phyloP scores from a whole-genome alignment of 2,888 invertebrate species.

The Miltochrista miniata region DNA sequence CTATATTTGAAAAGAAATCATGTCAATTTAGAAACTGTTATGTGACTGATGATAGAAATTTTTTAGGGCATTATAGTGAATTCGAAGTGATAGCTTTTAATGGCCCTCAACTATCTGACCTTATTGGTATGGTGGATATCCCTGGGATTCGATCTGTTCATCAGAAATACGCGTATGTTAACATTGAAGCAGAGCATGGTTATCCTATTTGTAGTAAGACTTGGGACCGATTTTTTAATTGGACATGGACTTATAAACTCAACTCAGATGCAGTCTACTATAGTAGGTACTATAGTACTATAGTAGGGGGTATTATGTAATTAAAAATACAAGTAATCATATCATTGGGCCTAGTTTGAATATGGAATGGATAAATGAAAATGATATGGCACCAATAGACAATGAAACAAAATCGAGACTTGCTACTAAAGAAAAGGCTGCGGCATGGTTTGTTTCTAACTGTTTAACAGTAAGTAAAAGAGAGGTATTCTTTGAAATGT shows the following conservation, averaged over 20 bases:
- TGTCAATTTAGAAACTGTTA: conserved; percentile 63
- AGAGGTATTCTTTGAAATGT: conserved; percentile 45
- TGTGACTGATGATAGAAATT: conserved; percentile 52
- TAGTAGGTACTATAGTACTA: too few relatives aligned
- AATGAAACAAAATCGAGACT: conserved; percentile 37
- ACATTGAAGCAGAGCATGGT: conserved; percentile 56
- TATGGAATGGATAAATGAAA: conserved; percentile 47
- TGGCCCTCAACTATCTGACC: conserved; percentile 49
- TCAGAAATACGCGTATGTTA: conserved; percentile 65
- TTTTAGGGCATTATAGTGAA: conserved; percentile 46
- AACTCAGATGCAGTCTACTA: conserved; percentile 60
- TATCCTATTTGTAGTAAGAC: conserved; percentile 51
- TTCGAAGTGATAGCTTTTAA: conserved; percentile 62
- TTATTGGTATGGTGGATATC: conserved; percentile 32
- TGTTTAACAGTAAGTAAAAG: conserved; percentile 56
- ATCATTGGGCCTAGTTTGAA: conserved; percentile 51
- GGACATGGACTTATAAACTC: conserved; percentile 71
- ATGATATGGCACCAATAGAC: conserved; percentile 42
- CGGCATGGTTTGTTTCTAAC: conserved; percentile 65
- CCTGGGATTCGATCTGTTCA: conserved; percentile 42
- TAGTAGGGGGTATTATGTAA: conserved; percentile 59
- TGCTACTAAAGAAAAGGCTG: conserved; percentile 45
- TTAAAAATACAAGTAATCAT: conserved; percentile 47
- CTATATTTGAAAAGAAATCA: conserved; percentile 49
- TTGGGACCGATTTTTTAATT: conserved; percentile 64